phyloP scores from a whole-genome alignment of 2,888 invertebrate species.

The Lathronympha strigana region DNA sequence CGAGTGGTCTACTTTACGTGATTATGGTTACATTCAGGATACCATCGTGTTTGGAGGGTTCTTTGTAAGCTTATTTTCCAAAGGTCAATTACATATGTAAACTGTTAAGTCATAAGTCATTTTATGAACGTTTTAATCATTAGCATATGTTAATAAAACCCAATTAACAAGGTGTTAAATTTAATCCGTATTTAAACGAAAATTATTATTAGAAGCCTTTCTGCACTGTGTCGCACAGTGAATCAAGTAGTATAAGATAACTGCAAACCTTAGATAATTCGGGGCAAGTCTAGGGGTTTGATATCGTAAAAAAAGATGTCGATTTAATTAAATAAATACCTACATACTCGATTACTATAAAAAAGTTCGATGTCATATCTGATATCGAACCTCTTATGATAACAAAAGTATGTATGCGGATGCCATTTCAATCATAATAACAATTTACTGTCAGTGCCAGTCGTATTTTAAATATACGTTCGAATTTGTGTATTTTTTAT shows the following conservation, averaged over 20 bases:
- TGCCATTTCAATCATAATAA: too few species aligned
- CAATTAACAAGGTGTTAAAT: slow-evolving; percentile 4
- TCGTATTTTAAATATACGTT: too few species aligned
- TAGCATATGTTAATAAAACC: slow-evolving; percentile 15
- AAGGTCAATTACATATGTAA: not conserved
- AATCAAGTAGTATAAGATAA: not conserved
- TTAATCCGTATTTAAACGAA: not conserved
- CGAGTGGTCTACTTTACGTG: slow-evolving; percentile 34
- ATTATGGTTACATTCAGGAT: slow-evolving; percentile 31
- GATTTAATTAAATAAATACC: too few species aligned
- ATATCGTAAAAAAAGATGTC: too few species aligned
- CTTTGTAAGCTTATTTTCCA: not conserved
- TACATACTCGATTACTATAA: too few species aligned
- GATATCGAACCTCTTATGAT: too few species aligned
- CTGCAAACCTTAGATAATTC: not conserved
- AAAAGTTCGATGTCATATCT: too few species aligned
- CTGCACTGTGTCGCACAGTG: not conserved
- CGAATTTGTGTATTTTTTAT: too few species aligned
- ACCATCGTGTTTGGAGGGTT: not conserved
- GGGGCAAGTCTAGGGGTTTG: too few species aligned
- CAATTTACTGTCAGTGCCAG: too few species aligned
- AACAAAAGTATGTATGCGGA: too few species aligned
- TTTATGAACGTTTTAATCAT: not conserved
- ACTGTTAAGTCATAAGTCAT: slow-evolving; percentile 2
- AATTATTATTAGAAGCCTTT: slow-evolving; percentile 8